Percentiles rank a stretch among this genome's conserved stretches.
phyloP scores from a whole-genome alignment of 2,113 vertebrate genomes.

The Ammodytes marinus region DNA sequence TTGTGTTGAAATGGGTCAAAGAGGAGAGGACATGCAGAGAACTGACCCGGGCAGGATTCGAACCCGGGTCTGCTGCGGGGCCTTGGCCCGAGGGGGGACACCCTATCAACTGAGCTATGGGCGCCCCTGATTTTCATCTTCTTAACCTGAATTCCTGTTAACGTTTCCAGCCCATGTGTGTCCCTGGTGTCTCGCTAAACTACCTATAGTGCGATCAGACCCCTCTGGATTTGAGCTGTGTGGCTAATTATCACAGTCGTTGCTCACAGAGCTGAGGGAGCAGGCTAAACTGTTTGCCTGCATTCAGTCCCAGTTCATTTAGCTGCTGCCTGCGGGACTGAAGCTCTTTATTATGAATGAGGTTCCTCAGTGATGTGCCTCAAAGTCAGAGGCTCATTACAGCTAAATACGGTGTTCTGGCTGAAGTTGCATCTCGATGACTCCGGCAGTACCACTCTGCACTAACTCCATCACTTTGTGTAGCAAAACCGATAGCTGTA shows the following conservation, averaged over 20 bases:
- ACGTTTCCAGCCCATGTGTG: not conserved
- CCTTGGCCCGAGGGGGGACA: too few relatives aligned
- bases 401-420: slow-evolving; percentile 64
- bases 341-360: slow-evolving; percentile 77
- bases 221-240: slow-evolving; percentile 41
- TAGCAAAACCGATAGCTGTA: not conserved
- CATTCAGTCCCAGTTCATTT: slow-evolving; percentile 75
- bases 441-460: slow-evolving; percentile 29
- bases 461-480: slow-evolving; percentile 27
- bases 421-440: slow-evolving; percentile 61
- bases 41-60: too few relatives aligned
- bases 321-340: slow-evolving; percentile 64
- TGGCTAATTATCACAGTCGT: slow-evolving; percentile 62
- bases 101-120: too few relatives aligned
- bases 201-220: slow-evolving; percentile 17
- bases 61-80: too few relatives aligned
- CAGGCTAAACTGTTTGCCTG: slow-evolving; percentile 76
- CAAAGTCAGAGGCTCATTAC: slow-evolving; percentile 76
- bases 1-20: too few relatives aligned
- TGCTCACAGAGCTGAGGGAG: slow-evolving; percentile 64
- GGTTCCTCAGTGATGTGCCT: slow-evolving; percentile 71
- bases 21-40: too few relatives aligned
- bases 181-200: slow-evolving; percentile 2
- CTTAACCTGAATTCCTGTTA: slow-evolving; percentile 7
- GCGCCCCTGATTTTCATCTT: slow-evolving; percentile 3